Conservation (phyloP, 1,140 invertebrate species). For the Berghia stephanieae region DNA sequence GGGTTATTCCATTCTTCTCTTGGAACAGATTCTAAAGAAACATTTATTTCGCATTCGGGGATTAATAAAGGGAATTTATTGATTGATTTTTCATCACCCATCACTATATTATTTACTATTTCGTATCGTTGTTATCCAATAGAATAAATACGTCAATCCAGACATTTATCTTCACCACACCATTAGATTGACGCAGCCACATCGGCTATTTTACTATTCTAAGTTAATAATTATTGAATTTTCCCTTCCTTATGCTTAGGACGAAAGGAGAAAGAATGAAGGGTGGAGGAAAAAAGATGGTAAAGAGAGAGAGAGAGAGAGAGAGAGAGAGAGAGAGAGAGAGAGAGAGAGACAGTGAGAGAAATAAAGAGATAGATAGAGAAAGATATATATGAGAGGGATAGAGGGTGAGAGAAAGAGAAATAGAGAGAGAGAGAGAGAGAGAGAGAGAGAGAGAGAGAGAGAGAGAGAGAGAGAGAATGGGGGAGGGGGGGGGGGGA, state of each 20-base stretch:
- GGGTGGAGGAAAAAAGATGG: neutral
- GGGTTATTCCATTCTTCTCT: too few relatives aligned
- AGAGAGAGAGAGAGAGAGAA: neutral
- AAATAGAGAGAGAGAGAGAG: too few relatives aligned
- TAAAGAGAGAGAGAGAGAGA: neutral
- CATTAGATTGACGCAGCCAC: neutral
- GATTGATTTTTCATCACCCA: constrained; percentile 53
- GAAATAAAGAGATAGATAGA: constrained; percentile 10
- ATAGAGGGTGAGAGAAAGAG: too few relatives aligned
- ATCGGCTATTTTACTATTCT: neutral
- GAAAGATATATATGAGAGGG: too few relatives aligned
- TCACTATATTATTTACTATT: neutral
- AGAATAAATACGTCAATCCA: constrained; percentile 40
- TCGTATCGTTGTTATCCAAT: neutral
- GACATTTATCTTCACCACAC: constrained; percentile 41
- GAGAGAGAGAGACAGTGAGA: constrained; percentile 11
- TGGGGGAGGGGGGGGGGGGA: too few relatives aligned
- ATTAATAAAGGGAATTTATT: too few relatives aligned
- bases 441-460: neutral
- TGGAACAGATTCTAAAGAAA: too few relatives aligned
- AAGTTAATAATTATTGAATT: neutral
- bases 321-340: constrained; percentile 20
- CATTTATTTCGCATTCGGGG: too few relatives aligned
- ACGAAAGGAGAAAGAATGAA: neutral
- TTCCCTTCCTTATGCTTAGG: neutral